Evolutionary conservation across 2,797 vertebrate genomes (phyloP).

Genomic region (Neopelma chrysocephalum): DNA sequence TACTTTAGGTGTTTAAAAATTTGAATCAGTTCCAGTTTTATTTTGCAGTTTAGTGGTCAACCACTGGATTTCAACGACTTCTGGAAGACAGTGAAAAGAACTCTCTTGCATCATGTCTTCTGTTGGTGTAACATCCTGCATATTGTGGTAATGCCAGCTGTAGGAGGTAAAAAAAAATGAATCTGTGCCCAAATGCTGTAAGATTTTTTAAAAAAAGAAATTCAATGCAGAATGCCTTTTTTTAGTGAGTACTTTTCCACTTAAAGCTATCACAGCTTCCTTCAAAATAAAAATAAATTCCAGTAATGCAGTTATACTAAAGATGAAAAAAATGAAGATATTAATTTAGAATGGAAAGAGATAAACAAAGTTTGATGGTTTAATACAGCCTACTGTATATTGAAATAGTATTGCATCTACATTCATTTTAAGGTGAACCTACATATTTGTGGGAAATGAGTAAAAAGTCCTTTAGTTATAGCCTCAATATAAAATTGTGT

Average conservation of each 20-base stretch:
- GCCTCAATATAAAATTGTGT: background rate
- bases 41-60: background rate
- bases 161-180: background rate
- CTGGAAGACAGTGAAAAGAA: background rate
- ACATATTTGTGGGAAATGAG: background rate
- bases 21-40: background rate
- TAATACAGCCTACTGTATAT: background rate
- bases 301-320: background rate
- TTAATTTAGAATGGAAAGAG: background rate
- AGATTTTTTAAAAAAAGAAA: background rate
- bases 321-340: background rate
- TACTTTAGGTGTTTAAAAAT: background rate
- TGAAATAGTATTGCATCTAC: background rate
- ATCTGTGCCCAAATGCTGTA: background rate
- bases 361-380: background rate
- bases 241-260: background rate
- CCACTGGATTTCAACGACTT: background rate
- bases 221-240: background rate
- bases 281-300: background rate
- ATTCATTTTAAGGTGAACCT: background rate
- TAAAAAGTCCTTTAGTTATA: background rate
- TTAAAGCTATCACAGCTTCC: background rate
- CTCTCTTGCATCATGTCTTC: background rate
- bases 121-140: background rate
- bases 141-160: background rate